Evolutionary conservation across 2,888 invertebrate genomes (phyloP).

Genomic region (Parnassius orleans): DNA sequence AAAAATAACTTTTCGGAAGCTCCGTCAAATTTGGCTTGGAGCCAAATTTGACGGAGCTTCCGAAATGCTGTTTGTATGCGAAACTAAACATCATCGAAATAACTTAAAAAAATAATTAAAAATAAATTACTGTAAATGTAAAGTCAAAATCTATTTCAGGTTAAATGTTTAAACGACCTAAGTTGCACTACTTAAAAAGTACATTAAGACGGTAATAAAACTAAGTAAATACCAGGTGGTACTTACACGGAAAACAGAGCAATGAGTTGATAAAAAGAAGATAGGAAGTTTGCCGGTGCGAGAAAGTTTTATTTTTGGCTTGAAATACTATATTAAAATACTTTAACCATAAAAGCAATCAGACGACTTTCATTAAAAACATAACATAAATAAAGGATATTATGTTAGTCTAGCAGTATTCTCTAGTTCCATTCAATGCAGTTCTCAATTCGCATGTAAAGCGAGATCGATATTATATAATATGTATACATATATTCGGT

Average conservation of each 20-base stretch:
- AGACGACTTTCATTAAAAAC: too few species aligned
- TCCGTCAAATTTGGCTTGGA: too few species aligned
- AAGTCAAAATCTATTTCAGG: slow-evolving; percentile 1
- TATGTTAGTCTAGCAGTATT: too few species aligned
- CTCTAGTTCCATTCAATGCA: too few species aligned
- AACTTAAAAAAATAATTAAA: not conserved
- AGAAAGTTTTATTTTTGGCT: not conserved
- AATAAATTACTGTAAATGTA: not conserved
- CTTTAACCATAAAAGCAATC: not conserved
- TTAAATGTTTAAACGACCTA: slow-evolving; percentile 12
- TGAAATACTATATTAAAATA: not conserved
- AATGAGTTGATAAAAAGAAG: slow-evolving; percentile 11
- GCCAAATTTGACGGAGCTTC: too few species aligned
- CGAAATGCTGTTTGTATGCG: too few species aligned
- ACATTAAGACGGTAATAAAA: slow-evolving; percentile 20
- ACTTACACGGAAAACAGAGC: slow-evolving; percentile 4
- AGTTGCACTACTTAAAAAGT: slow-evolving; percentile 13
- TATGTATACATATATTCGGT: too few species aligned
- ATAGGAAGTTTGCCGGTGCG: slow-evolving; percentile 10
- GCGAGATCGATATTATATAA: too few species aligned
- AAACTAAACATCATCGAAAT: too few species aligned
- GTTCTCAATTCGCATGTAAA: too few species aligned
- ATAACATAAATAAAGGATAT: too few species aligned
- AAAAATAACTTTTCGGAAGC: too few species aligned
- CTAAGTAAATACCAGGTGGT: slow-evolving; percentile 15